Base-by-base conservation (phyloP, 1,140 invertebrate genomes). In the Camponotus vicinus region DNA sequence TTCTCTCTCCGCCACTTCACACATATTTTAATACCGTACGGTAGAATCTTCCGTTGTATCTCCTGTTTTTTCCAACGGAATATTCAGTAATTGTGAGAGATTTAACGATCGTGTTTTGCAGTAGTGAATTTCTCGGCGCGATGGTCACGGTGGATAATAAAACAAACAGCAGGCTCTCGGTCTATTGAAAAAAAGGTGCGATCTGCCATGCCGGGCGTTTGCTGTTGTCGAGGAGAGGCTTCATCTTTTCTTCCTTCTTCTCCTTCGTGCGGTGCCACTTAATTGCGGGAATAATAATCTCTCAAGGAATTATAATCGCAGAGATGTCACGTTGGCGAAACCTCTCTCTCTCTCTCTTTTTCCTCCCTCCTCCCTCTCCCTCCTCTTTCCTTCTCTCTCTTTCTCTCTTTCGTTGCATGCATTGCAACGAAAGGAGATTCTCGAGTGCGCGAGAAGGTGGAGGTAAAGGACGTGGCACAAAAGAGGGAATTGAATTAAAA, bases 401-500 rank as follows among this genome's bases (percentile, higher is more conserved):
- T 2, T 66, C 55, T 70, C 9, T 80, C 76, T 61, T 42, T 78
- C 63, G 9, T 45, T 76, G n/a, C 61, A 55, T 59, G 76, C 37
- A 63, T 79, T 61, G 83, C 49, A 21, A 55, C 80, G 61, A 69
- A 69, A 63, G 37, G 52, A 86, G 64, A 52, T 64, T 76, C 57
- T 71, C 40, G 15, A 84, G 83, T 64, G 88, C 91, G 90, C 40
- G 76, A 84, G 67, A 88, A 85, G 70, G 63, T 61, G 87, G 82
- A 90, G 77, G 66, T 71, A 45, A 86, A 89, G 89, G 85, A 82
- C 84, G 66, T 86, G 85, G 71, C 73, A 92, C 88, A 92, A 93
- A 92, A 91, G 90, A 89, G 90, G 88, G 93, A 93, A 94, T 94
- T 93, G 92, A 94, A 95, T 94, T 92, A 92, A 94, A 94, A 94